A percentile compares a stretch with the other conserved stretches of the same genome.
phyloP scores from a whole-genome alignment of 2,797 vertebrate species.

The Myotis pilosus region DNA sequence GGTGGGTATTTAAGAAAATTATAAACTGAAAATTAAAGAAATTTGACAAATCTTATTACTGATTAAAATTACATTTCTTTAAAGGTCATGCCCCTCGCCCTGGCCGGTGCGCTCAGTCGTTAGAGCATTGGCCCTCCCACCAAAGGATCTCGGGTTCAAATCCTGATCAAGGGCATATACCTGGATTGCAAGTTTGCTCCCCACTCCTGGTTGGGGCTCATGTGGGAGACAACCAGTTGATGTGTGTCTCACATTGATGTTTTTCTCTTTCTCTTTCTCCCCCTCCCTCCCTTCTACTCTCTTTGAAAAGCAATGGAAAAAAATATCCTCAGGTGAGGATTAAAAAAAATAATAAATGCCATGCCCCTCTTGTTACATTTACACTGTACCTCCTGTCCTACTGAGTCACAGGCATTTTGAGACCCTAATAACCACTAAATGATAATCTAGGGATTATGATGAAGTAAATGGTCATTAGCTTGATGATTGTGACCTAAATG shows the following conservation, averaged over 20 bases:
- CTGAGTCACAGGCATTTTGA: conserved; percentile 22
- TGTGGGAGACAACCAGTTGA: too few relatives aligned
- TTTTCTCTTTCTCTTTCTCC: not conserved
- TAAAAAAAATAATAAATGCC: not conserved
- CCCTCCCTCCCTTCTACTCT: not conserved
- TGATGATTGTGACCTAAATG: not conserved
- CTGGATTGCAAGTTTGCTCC: too few relatives aligned
- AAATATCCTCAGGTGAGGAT: too few relatives aligned
- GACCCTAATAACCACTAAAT: conserved; percentile 53
- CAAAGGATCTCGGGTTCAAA: too few relatives aligned
- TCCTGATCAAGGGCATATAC: too few relatives aligned
- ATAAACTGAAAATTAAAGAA: conserved; percentile 40
- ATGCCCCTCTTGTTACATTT: conserved; percentile 21
- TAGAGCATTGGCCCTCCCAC: too few relatives aligned
- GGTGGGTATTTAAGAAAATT: not conserved
- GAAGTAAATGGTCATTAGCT: conserved; percentile 22
- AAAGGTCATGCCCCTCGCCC: too few relatives aligned
- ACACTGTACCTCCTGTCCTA: not conserved
- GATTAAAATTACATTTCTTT: conserved; percentile 7
- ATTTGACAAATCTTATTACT: not conserved
- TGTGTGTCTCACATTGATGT: too few relatives aligned
- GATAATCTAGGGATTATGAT: conserved; percentile 26
- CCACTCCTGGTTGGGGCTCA: too few relatives aligned
- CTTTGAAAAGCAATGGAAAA: not conserved
- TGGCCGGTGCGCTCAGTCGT: too few relatives aligned